phyloP scores from a whole-genome alignment of 2,888 invertebrate genomes.

The Pandemis cinnamomeana region DNA sequence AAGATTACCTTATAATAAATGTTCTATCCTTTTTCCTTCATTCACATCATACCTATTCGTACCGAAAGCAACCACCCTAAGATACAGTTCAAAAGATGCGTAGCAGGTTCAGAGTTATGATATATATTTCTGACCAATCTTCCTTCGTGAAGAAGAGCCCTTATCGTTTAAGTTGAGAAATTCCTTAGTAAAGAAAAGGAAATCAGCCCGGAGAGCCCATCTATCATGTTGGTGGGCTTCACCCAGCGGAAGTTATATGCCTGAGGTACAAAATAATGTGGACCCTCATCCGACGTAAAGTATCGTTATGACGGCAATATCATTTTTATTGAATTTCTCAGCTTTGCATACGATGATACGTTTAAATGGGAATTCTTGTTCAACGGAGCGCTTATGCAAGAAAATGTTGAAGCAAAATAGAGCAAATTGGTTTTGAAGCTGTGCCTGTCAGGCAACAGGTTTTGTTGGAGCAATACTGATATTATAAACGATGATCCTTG shows the following conservation, averaged over 20 bases:
- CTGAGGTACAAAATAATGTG: constrained; percentile 68
- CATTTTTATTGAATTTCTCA: constrained; percentile 49
- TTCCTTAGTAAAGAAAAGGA: constrained; percentile 68
- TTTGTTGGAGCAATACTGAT: neutral
- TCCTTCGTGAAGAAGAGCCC: constrained; percentile 47
- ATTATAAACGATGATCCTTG: too few species aligned
- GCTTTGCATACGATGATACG: constrained; percentile 34
- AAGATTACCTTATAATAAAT: too few species aligned
- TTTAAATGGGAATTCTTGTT: constrained; percentile 25
- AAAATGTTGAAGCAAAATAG: neutral
- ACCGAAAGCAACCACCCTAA: neutral
- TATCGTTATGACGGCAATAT: constrained; percentile 52
- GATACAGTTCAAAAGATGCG: constrained; percentile 10
- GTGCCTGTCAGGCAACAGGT: neutral
- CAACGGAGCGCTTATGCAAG: neutral
- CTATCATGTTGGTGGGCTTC: constrained; percentile 66
- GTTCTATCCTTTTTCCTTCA: too few species aligned
- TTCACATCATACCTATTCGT: neutral
- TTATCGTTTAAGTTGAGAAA: constrained; percentile 78
- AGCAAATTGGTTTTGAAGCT: constrained; percentile 1
- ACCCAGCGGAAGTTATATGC: constrained; percentile 67
- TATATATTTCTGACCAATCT: constrained; percentile 36
- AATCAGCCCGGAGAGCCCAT: constrained; percentile 70
- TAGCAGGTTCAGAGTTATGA: constrained; percentile 21
- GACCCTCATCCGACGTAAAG: constrained; percentile 58